Evolutionary conservation across 2,113 vertebrate genomes (phyloP).

Genomic region (Myotis davidii): DNA sequence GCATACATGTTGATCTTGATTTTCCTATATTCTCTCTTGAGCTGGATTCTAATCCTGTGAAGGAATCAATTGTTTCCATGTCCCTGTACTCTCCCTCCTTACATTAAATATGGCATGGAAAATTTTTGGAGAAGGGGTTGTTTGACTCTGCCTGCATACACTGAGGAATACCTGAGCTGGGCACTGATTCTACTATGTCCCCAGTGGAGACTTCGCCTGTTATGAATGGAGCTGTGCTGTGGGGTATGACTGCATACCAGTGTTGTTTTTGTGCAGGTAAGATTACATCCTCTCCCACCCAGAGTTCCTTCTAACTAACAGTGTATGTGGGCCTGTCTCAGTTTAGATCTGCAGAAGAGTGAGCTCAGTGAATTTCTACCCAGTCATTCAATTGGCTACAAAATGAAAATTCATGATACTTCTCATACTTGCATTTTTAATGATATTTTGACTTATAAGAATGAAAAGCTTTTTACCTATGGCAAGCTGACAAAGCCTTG

Average conservation of each 20-base stretch:
- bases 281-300: not conserved
- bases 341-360: not conserved
- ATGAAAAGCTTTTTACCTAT: not conserved
- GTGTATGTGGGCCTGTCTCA: not conserved
- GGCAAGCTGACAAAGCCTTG: constrained; percentile 41
- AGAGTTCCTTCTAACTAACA: not conserved
- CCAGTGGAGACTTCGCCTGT: not conserved
- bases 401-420: constrained; percentile 52
- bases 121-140: not conserved
- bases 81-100: not conserved
- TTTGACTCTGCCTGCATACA: not conserved
- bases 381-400: constrained; percentile 48
- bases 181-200: not conserved
- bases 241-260: not conserved
- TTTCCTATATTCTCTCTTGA: not conserved
- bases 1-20: not conserved
- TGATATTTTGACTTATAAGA: not conserved
- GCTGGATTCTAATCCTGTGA: constrained; percentile 26
- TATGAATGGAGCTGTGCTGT: not conserved
- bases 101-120: not conserved
- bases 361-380: constrained; percentile 54
- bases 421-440: not conserved
- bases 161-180: constrained; percentile 43
- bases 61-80: not conserved
- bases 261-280: not conserved